Evolutionary conservation across 2,888 invertebrate species (phyloP).

Genomic region (Cheilosia scutellata): DNA sequence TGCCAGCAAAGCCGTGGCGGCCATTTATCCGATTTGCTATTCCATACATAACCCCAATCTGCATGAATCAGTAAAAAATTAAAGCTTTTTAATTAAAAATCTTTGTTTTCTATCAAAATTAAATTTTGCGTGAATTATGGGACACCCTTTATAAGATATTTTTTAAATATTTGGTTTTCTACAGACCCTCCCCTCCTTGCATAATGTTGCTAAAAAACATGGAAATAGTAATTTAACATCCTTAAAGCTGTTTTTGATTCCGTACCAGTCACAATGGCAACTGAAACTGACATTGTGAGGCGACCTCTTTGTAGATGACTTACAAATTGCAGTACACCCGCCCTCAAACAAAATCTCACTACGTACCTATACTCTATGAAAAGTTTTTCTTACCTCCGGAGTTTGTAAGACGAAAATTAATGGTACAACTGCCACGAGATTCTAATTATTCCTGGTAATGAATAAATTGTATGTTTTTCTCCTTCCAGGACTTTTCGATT

Average conservation of each 20-base stretch:
- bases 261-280: neutral
- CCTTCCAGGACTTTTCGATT: slow-evolving; percentile 46
- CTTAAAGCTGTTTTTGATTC: neutral
- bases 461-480: slow-evolving; percentile 47
- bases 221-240: neutral
- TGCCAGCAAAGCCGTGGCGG: no score
- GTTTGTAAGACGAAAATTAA: slow-evolving; percentile 55
- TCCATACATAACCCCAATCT: no score
- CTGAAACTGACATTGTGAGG: neutral
- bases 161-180: no score
- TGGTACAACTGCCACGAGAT: slow-evolving; percentile 41
- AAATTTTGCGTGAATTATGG: no score
- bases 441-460: slow-evolving; percentile 64
- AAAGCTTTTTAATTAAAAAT: no score
- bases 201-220: no score
- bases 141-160: no score
- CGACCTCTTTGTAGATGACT: no score
- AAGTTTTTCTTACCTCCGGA: slow-evolving; percentile 31
- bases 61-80: no score
- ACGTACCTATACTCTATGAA: neutral
- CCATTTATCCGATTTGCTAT: no score
- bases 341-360: neutral
- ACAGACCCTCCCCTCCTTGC: neutral
- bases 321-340: neutral
- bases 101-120: no score